These are phyloP conservation scores for Chiridota heheva DNA, from an alignment of 35 echinoderm and acorn worm genomes.

Conservation along the genomic window DNA sequence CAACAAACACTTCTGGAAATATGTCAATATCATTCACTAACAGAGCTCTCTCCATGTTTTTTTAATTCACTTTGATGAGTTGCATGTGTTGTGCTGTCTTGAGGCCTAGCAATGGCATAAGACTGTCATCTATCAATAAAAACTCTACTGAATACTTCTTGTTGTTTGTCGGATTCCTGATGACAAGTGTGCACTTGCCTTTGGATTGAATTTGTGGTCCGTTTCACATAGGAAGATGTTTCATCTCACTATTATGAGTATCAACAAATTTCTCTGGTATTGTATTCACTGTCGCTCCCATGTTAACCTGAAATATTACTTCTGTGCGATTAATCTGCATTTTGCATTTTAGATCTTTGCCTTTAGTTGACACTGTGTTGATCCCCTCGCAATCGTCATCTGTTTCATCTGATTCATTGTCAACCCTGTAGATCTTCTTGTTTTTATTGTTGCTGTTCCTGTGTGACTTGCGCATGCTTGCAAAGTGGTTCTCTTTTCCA, in stretches of 20 bases:
- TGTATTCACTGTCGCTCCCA: constrained; percentile 37
- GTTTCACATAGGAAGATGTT: constrained; percentile 20
- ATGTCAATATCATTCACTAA: neutral
- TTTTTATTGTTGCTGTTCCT: neutral
- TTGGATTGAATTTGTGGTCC: neutral
- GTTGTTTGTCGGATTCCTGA: constrained; percentile 18
- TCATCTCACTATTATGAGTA: neutral
- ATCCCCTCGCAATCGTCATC: constrained; percentile 30
- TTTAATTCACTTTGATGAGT: constrained; percentile 8
- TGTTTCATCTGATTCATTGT: neutral
- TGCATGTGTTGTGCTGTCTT: constrained; percentile 49
- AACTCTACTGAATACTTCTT: constrained; percentile 61
- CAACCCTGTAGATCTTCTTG: neutral
- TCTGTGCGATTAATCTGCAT: constrained; percentile 29
- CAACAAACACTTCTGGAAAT: constrained; percentile 17
- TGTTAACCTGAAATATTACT: constrained; percentile 45
- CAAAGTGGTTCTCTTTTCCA: neutral
- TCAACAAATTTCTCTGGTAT: constrained; percentile 30
- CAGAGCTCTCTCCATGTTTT: constrained; percentile 32
- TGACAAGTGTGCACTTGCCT: neutral
- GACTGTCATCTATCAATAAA: constrained; percentile 27
- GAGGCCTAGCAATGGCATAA: neutral
- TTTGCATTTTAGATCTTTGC: constrained; percentile 34
- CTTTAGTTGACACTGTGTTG: constrained; percentile 7
- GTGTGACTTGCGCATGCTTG: neutral